Conservation (phyloP, 1,140 invertebrate species). For the Atopsyche davidsoni region DNA sequence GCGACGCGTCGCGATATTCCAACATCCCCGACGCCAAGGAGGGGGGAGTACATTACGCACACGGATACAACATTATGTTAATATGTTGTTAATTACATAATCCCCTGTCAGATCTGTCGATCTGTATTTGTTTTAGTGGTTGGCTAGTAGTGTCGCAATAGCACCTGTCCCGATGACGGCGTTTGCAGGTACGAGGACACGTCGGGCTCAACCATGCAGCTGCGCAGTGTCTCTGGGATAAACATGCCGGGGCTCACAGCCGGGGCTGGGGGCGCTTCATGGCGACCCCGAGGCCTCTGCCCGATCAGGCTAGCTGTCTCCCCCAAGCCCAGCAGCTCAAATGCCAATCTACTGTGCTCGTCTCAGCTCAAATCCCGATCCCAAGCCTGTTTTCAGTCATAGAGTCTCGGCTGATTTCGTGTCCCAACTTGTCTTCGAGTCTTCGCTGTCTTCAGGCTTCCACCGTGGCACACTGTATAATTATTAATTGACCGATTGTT, state of each 20-base stretch:
- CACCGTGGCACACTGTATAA: too few relatives aligned
- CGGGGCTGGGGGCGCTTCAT: conserved; percentile 30
- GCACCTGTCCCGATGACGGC: conserved; percentile 74
- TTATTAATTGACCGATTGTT: too few relatives aligned
- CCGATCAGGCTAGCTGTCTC: not conserved
- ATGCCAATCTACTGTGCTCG: not conserved
- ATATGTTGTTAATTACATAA: conserved; percentile 22
- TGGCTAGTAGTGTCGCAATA: too few relatives aligned
- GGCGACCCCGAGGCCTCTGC: too few relatives aligned
- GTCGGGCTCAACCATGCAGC: conserved; percentile 80
- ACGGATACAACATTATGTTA: conserved; percentile 9
- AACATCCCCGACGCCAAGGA: too few relatives aligned
- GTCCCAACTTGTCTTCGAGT: too few relatives aligned
- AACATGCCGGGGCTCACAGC: conserved; percentile 58
- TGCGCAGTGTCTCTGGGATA: conserved; percentile 71
- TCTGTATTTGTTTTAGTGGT: conserved; percentile 26
- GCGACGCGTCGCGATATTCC: too few relatives aligned
- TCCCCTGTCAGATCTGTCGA: conserved; percentile 7
- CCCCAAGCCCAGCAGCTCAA: not conserved
- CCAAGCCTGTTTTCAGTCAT: not conserved
- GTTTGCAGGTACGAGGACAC: conserved; percentile 74
- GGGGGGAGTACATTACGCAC: too few relatives aligned
- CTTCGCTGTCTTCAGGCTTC: too few relatives aligned
- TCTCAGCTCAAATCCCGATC: not conserved
- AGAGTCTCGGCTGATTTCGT: not conserved